Base-by-base conservation (phyloP, 37 sponge, comb jelly and placozoan genomes). In the Diacarnus erythraeanus region DNA sequence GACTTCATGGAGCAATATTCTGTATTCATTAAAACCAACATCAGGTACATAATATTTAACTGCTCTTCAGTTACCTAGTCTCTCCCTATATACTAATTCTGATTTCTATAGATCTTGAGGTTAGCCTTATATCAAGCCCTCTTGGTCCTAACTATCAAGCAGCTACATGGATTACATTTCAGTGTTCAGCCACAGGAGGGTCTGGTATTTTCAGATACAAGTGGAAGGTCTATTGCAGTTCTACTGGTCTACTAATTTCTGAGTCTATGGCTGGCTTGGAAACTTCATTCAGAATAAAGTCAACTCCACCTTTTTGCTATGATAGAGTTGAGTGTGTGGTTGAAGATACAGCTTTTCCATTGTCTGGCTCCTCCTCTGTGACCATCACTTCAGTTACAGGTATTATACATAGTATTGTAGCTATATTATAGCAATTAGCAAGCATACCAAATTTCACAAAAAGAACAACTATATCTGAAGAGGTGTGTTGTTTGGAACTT, bases 181-280 rank as follows among this genome's bases (percentile, higher is more conserved):
- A 72, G 33, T 72, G 73, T 44, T 25, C 25, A n/a, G 73, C 73
- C 25, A 39, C 47, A 22, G 42, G 31, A 43, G 73, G 73, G 2
- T 72, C 73, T 44, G 73, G 73, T 22, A 9, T 43, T n/a, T 72
- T 43, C 73, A 44, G 30, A 21, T 72, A 72, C 25, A 17, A 72
- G 54, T 72, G 73, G 73, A 72, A 44, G 73, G 73, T 72, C 73
- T 72, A 72, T 42, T 72, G 73, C 54, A 38, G 73, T 72, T 4
- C 54, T 22, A 72, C 73, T 41, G 73, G 73, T 72, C 3, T 72
- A 9, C 54, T n/a, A 25, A 5, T 72, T 27, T 72, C n/a, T 72
- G 43, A 6, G 54, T 72, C 73, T 27, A 44, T 5, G n/a, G 54
- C 54, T 43, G 73, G 73, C 6, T 72, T 42, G 22, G 31, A 20